Conservation (phyloP, 1,140 invertebrate species). For the Neocloeon triangulifer region DNA sequence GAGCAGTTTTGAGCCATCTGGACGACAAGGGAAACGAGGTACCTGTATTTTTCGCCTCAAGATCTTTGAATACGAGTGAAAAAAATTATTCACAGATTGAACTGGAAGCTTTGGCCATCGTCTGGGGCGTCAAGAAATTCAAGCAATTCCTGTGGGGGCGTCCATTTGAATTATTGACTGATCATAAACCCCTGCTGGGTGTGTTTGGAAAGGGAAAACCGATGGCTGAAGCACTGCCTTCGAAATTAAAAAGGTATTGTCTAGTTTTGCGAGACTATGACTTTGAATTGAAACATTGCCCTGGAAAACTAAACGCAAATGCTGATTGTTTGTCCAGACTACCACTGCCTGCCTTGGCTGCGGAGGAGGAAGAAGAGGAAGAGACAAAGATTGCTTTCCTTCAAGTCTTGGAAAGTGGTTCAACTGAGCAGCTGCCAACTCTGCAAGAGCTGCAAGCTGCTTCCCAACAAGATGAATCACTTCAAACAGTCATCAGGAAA, state of each 20-base stretch:
- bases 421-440: not conserved
- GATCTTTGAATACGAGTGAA: constrained; percentile 16
- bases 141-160: constrained; percentile 19
- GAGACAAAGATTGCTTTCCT: not conserved
- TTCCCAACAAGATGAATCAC: too few species aligned
- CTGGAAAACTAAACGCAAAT: not conserved
- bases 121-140: constrained; percentile 21
- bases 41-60: constrained; percentile 17
- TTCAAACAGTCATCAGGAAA: too few species aligned
- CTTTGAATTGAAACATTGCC: constrained; percentile 11
- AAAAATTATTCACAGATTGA: constrained; percentile 22
- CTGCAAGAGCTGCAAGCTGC: too few species aligned
- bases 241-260: constrained; percentile 8
- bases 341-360: not conserved
- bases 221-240: constrained; percentile 14
- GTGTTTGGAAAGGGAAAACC: constrained; percentile 13
- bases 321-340: not conserved
- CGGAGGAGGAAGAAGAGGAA: not conserved
- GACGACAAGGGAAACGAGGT: constrained; percentile 12
- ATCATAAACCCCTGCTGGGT: constrained; percentile 17
- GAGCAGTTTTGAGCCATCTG: constrained; percentile 19
- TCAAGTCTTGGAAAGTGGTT: not conserved
- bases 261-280: constrained; percentile 8
- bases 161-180: constrained; percentile 16
- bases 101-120: constrained; percentile 20